Percentiles rank a stretch among this genome's conserved stretches.
Conservation (phyloP, 1,140 invertebrate species). For the Oncopodura yosiiana region DNA sequence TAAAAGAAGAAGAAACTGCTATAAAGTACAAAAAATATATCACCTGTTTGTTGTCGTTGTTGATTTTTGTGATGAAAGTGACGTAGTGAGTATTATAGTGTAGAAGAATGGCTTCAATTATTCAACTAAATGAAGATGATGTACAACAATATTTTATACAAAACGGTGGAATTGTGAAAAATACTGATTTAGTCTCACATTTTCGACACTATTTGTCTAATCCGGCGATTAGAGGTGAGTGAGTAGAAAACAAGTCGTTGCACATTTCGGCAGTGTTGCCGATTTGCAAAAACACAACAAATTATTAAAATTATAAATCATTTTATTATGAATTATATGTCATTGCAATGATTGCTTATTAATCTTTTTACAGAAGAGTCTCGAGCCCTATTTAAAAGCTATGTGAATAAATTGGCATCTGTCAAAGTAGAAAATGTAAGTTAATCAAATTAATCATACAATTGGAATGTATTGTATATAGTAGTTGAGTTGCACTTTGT, state of each 20-base stretch:
- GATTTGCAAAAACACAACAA: too few species aligned
- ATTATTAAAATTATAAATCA: too few species aligned
- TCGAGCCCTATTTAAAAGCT: slow-evolving; percentile 75
- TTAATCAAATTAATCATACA: slow-evolving; percentile 14
- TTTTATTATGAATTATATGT: not conserved
- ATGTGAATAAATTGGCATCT: slow-evolving; percentile 74
- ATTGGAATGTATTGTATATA: slow-evolving; percentile 12
- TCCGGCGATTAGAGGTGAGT: slow-evolving; percentile 30
- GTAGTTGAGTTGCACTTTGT: slow-evolving; percentile 21
- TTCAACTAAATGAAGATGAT: slow-evolving; percentile 32
- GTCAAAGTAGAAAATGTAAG: slow-evolving; percentile 53
- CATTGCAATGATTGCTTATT: too few species aligned
- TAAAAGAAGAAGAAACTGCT: not conserved
- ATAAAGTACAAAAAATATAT: not conserved
- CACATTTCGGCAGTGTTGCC: too few species aligned
- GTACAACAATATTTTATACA: slow-evolving; percentile 31
- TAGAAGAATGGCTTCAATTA: not conserved
- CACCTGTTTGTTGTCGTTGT: not conserved
- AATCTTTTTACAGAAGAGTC: slow-evolving; percentile 61
- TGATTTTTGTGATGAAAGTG: not conserved
- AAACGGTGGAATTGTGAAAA: slow-evolving; percentile 32
- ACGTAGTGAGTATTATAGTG: not conserved
- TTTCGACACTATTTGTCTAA: slow-evolving; percentile 32
- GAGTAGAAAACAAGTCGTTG: too few species aligned
- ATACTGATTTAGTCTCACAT: slow-evolving; percentile 33